Evolutionary conservation across 2,888 invertebrate species (phyloP), one percentile per base, ranked within the genome.

Genomic region (Perithous albicinctus): DNA sequence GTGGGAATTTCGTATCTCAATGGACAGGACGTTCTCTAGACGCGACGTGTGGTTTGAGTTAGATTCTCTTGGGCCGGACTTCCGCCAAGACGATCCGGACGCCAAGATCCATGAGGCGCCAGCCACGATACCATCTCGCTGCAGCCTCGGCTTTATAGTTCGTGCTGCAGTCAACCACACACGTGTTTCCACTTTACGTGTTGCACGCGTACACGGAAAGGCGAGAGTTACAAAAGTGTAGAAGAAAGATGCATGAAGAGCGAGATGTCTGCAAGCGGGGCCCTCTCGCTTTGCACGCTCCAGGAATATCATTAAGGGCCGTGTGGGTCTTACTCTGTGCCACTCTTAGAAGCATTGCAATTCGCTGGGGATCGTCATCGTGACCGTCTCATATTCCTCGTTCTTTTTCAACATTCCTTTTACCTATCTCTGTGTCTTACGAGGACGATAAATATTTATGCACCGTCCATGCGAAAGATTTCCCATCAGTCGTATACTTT

Each of bases 1-100:
- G 26, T 35, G 51, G 23, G 12, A 69, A 56, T n/a, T 10, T 1
- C 15, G 81, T 74, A 74, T 78, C 80, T 67, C 78, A 63, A 80
- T 84, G 81, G 84, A 80, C 84, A 77, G 84, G 84, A 76, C 80
- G 82, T 70, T 74, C 66, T 74, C 70, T 75, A 76, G 85, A 83
- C 83, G 72, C 73, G 79, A 76, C 85, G 84, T 78, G 78, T 80
- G 80, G 73, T 85, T 76, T 69, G 69, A 84, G 83, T 84, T 82
- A 80, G 78, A 64, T 72, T 74, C 41, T 74, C 82, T 79, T 85
- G 70, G 81, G 72, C 88, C 88, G 89, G 83, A 90, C 90, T 89
- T 90, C 81, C 81, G 77, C 77, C 78, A 83, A 83, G 79, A 74
- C 85, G 85, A 83, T 85, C 35, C 66, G 78, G 66, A 75, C 70